Base-by-base conservation (phyloP, 2,888 invertebrate species). In the Cecidostiba fungosa region DNA sequence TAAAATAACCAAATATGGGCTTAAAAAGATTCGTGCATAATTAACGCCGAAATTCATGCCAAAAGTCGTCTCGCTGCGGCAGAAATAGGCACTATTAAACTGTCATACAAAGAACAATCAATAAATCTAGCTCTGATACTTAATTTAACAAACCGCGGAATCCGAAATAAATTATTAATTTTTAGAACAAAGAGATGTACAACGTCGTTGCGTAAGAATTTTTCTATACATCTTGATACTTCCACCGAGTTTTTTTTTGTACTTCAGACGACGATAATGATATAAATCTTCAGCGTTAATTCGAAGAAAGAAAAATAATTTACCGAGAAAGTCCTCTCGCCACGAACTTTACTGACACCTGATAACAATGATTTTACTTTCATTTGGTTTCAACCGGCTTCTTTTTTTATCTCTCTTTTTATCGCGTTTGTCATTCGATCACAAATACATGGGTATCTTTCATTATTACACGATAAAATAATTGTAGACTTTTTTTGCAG, bases 361-460 rank as follows among this genome's bases (percentile, higher is more conserved):
- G 79, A 79, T 84, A 79, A 79, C 19, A n/a, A 70, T 69, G 14
- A 50, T 79, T 50, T 54, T 4, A 36, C 73, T 66, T 72, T 62
- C 39, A 23, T 72, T 72, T 32, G 12, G 26, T 72, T 72, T 29
- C 39, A 69, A 54, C 47, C 43, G 72, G 19, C 47, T n/a, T 19
- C n/a, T 23, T 59, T 81, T 82, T 82, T 82, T 66, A 73, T 82
- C 54, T 82, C 39, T 26, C 73, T 66, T 77, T 85, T 77, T 85
- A 77, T 85, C 77, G 47, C 47, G 50, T 47, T 26, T 59, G 66
- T 73, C 80, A 29, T 43, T 16, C 26, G 84, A 84, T 84, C 76
- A 80, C 66, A 66, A 84, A 69, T 47, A 36, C 23, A 12, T 29
- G 14, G 77, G 59, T n/a, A 59, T 59, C 54, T n/a, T 77, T 29